Percentiles rank a stretch among this genome's conserved stretches.
These are phyloP conservation scores for Cygnus atratus DNA, from an alignment of 2,113 vertebrate species.

Conservation along the genomic window DNA sequence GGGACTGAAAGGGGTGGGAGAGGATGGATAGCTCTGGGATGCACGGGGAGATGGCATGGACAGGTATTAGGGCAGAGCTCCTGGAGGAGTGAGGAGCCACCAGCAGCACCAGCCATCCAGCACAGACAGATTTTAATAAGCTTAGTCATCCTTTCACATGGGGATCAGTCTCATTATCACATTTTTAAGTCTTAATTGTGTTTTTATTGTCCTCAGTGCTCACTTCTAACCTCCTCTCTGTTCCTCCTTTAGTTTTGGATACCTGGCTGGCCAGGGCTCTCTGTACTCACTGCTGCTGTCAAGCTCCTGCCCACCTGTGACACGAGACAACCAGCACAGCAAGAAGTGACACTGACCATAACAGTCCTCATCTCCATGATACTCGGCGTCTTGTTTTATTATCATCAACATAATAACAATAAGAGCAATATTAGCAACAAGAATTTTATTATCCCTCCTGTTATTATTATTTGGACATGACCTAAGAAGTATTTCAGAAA, in stretches of 20 bases:
- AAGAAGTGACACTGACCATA: not conserved
- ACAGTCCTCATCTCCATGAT: constrained; percentile 10
- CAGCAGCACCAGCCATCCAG: not conserved
- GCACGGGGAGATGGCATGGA: not conserved
- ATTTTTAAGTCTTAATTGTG: not conserved
- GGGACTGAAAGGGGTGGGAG: not conserved
- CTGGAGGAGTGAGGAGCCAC: not conserved
- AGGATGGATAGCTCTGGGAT: not conserved
- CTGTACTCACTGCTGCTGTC: not conserved
- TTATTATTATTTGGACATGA: constrained; percentile 12
- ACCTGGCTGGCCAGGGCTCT: not conserved
- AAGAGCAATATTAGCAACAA: constrained; percentile 33
- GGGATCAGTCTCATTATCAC: not conserved
- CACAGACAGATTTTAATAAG: not conserved
- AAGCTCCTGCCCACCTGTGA: not conserved
- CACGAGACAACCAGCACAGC: not conserved
- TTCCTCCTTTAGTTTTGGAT: not conserved
- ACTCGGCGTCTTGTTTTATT: constrained; percentile 31
- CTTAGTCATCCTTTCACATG: not conserved
- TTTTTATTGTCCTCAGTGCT: not conserved
- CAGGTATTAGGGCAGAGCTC: not conserved
- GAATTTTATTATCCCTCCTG: constrained; percentile 13
- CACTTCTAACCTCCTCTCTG: not conserved
- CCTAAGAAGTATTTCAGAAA: constrained; percentile 41
- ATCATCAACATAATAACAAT: constrained; percentile 18